Percentiles rank a stretch among this genome's conserved stretches.
These are phyloP conservation scores for Tanypteryx hageni DNA, from an alignment of 2,888 invertebrate species.

Conservation along the genomic window DNA sequence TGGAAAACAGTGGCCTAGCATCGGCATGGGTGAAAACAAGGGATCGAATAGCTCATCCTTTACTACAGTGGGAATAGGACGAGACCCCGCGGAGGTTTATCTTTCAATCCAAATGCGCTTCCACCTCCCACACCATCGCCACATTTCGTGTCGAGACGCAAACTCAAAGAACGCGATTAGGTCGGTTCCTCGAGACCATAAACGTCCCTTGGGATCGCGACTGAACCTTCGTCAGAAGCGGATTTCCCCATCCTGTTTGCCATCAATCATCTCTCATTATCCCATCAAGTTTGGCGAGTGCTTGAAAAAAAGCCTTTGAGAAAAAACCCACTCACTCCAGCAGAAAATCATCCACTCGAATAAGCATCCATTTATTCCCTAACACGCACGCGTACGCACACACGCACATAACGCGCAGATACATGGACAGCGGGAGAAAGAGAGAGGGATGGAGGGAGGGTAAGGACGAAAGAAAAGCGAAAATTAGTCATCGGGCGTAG, in stretches of 20 bases:
- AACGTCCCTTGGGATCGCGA: not conserved
- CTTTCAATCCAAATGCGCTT: not conserved
- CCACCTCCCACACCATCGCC: not conserved
- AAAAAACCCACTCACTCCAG: not conserved
- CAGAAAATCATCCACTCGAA: not conserved
- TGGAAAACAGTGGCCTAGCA: too few species aligned
- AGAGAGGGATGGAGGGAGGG: not conserved
- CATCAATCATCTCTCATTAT: conserved; percentile 22
- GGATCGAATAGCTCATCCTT: too few species aligned
- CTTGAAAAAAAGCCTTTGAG: not conserved
- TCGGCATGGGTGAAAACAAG: too few species aligned
- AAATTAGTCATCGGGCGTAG: too few species aligned
- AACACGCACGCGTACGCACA: not conserved
- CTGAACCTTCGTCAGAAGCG: not conserved
- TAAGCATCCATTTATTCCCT: not conserved
- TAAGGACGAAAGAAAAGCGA: too few species aligned
- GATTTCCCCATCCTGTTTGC: not conserved
- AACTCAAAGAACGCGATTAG: not conserved
- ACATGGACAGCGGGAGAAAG: not conserved
- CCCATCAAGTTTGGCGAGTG: conserved; percentile 19
- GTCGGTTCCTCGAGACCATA: not conserved
- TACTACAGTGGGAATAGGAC: too few species aligned
- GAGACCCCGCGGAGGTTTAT: too few species aligned
- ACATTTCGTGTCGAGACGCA: not conserved
- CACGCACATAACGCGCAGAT: not conserved